phyloP scores from a whole-genome alignment of 2,797 vertebrate species.

The Chelon auratus region DNA sequence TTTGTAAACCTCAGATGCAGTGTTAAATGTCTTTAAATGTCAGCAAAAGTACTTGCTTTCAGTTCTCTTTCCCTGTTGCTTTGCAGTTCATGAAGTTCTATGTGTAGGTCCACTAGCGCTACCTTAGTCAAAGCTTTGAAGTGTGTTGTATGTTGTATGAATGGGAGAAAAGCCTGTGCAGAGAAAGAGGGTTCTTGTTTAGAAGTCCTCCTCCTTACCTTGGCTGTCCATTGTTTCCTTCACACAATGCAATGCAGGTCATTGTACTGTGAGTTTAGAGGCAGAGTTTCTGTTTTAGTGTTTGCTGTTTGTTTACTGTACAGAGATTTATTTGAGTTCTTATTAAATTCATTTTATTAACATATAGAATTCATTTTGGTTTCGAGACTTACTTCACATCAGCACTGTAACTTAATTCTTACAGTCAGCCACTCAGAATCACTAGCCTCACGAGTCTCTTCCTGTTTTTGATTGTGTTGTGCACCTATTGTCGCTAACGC shows the following conservation, averaged over 20 bases:
- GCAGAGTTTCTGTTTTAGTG: neutral
- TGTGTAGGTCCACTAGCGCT: neutral
- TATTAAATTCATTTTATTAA: neutral
- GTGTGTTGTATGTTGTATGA: constrained; percentile 2
- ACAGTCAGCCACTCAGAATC: neutral
- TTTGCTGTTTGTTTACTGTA: neutral
- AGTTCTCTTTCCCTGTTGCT: neutral
- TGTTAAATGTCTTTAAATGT: neutral
- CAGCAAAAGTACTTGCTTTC: neutral
- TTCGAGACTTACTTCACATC: neutral
- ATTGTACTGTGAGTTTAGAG: constrained; percentile 22
- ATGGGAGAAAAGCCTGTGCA: constrained; percentile 15
- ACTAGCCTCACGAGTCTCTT: constrained; percentile 1
- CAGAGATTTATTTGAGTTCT: neutral
- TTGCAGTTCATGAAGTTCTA: constrained; percentile 4
- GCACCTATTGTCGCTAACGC: constrained; percentile 11
- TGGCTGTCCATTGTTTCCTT: constrained; percentile 47
- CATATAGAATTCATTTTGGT: neutral
- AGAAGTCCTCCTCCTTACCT: constrained; percentile 41
- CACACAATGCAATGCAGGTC: constrained; percentile 8
- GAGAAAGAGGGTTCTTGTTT: constrained; percentile 15
- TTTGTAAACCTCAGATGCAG: neutral
- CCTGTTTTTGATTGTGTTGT: neutral
- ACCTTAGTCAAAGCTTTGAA: neutral
- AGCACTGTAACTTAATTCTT: neutral